Conservation (phyloP, 2,797 vertebrate genomes). For the Phataginus tetradactyla region DNA sequence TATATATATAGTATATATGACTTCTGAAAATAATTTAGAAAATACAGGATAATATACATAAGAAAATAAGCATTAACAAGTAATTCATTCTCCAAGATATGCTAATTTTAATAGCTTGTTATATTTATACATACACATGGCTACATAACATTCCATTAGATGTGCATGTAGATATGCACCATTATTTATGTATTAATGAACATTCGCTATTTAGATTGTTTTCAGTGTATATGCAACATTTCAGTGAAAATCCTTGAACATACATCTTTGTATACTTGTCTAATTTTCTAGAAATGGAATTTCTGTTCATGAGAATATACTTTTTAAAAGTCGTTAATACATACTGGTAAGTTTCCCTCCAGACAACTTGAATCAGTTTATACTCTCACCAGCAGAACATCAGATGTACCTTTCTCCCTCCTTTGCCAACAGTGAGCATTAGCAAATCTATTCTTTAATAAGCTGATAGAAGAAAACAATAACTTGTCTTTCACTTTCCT, state of each 20-base stretch:
- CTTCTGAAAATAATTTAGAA: slow-evolving; percentile 43
- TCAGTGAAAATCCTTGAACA: neutral
- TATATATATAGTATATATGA: neutral
- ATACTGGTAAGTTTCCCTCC: neutral
- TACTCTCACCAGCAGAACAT: neutral
- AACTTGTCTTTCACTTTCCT: neutral
- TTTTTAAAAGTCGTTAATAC: neutral
- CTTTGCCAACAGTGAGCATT: neutral
- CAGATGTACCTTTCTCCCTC: neutral
- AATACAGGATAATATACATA: neutral
- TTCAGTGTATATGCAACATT: neutral
- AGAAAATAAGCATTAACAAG: slow-evolving; percentile 8
- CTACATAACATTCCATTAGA: neutral
- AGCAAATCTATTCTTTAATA: neutral
- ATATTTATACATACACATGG: neutral
- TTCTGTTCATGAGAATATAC: neutral
- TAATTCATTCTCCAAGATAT: neutral
- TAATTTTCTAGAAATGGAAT: slow-evolving; percentile 35
- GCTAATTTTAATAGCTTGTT: neutral
- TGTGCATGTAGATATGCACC: neutral
- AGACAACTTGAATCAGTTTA: neutral
- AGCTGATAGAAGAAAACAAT: neutral
- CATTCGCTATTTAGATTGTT: neutral
- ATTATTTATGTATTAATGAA: neutral
- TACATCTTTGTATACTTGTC: neutral